Conservation (phyloP, 1,140 invertebrate species). For the Anagrus nilaparvatae region DNA sequence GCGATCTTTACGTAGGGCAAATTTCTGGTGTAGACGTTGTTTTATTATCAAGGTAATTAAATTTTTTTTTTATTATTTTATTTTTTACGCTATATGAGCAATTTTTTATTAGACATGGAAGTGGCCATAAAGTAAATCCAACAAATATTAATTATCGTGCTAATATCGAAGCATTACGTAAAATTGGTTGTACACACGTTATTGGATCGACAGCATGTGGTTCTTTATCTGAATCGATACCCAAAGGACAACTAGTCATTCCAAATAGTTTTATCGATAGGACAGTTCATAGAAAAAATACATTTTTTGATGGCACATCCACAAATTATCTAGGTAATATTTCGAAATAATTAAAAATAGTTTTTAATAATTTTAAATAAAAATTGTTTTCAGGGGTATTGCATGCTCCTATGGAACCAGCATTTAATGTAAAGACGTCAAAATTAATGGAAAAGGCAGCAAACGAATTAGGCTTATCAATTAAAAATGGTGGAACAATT, state of each 20-base stretch:
- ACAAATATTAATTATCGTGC: conserved; percentile 89
- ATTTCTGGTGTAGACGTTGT: conserved; percentile 72
- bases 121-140: conserved; percentile 72
- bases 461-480: conserved; percentile 45
- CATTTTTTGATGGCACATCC: conserved; percentile 79
- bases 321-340: conserved; percentile 36
- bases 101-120: conserved; percentile 62
- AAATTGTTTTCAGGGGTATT: conserved; percentile 60
- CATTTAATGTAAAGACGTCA: conserved; percentile 68
- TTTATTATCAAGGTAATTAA: conserved; percentile 63
- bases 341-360: no score
- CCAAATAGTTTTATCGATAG: conserved; percentile 92
- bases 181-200: conserved; percentile 83
- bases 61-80: no score
- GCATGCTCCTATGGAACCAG: conserved; percentile 85
- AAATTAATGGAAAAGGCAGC: conserved; percentile 58
- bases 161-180: conserved; percentile 88
- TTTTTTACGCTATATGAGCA: no score
- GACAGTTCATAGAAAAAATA: conserved; percentile 54
- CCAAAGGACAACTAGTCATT: conserved; percentile 82
- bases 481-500: conserved; percentile 67
- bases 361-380: background rate
- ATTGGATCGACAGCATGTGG: conserved; percentile 88
- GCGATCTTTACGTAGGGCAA: conserved; percentile 60
- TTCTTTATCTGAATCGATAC: conserved; percentile 77